A percentile compares a stretch with the other conserved stretches of the same genome.
Evolutionary conservation across 2,113 vertebrate species (phyloP).

Genomic region (Sterrhoptilus dennistouni): DNA sequence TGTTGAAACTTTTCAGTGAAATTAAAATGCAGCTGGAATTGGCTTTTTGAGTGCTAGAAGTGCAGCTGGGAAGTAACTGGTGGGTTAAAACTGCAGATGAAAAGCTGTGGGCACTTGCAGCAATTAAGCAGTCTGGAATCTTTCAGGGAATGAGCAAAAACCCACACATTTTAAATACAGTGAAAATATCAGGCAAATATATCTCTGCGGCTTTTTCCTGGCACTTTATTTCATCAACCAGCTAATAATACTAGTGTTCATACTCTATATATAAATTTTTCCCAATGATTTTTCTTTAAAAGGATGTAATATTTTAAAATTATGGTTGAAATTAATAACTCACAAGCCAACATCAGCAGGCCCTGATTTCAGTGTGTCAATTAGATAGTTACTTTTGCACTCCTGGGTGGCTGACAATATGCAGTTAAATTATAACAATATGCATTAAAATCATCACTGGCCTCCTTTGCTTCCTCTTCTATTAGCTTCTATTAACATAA

Average conservation of each 20-base stretch:
- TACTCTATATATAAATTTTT: neutral
- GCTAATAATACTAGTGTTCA: neutral
- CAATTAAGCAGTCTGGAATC: neutral
- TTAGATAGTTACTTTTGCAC: neutral
- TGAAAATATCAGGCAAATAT: neutral
- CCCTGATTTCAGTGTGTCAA: neutral
- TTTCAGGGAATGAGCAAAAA: neutral
- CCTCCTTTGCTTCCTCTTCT: neutral
- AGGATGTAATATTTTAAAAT: neutral
- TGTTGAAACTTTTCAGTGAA: neutral
- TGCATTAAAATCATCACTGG: neutral
- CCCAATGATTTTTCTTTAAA: neutral
- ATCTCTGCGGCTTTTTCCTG: neutral
- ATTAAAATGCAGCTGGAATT: neutral
- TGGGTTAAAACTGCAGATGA: slow-evolving; percentile 7
- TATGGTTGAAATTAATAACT: neutral
- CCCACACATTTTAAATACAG: neutral
- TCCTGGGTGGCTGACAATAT: neutral
- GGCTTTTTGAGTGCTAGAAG: neutral
- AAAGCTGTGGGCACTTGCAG: neutral
- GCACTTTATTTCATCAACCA: neutral
- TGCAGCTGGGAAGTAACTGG: neutral
- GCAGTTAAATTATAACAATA: neutral
- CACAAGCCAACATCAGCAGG: neutral
- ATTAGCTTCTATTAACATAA: slow-evolving; percentile 19